Conservation (phyloP, 2,888 invertebrate species). For the Hetaerina titia region DNA sequence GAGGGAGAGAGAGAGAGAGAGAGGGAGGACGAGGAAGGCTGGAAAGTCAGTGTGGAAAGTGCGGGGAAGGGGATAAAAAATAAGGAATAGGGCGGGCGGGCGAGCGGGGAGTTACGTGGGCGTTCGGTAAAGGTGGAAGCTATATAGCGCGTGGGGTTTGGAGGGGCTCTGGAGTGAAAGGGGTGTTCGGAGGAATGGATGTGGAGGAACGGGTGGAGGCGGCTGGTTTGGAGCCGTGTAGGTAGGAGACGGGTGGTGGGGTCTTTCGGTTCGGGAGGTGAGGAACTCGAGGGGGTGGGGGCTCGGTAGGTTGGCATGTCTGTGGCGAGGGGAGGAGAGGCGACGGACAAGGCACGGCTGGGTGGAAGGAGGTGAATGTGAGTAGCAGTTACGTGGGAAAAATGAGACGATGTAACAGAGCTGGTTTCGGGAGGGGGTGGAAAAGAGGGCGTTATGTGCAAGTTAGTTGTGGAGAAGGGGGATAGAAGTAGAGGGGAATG, state of each 20-base stretch:
- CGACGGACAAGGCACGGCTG: not conserved
- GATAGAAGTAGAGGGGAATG: not conserved
- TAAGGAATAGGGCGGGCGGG: not conserved
- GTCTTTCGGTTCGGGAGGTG: no score
- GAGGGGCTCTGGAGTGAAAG: not conserved
- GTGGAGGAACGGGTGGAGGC: not conserved
- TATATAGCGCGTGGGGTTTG: no score
- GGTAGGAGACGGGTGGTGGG: not conserved
- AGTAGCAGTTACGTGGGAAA: conserved; percentile 52
- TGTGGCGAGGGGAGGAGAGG: not conserved
- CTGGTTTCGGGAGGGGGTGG: not conserved
- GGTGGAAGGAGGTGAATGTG: not conserved
- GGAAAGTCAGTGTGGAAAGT: no score
- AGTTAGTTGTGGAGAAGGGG: not conserved
- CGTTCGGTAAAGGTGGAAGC: not conserved
- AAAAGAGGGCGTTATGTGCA: not conserved
- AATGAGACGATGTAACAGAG: conserved; percentile 40
- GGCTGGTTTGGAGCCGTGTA: not conserved
- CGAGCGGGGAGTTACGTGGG: not conserved
- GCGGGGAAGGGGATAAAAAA: not conserved
- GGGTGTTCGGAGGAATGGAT: no score
- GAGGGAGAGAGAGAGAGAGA: not conserved
- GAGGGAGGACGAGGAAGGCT: not conserved
- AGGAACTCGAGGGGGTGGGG: not conserved
- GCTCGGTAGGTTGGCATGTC: not conserved